A percentile compares a stretch with the other conserved stretches of the same genome.
These are phyloP conservation scores for Babyrousa celebensis DNA, from an alignment of 2,797 vertebrate species.

Conservation along the genomic window DNA sequence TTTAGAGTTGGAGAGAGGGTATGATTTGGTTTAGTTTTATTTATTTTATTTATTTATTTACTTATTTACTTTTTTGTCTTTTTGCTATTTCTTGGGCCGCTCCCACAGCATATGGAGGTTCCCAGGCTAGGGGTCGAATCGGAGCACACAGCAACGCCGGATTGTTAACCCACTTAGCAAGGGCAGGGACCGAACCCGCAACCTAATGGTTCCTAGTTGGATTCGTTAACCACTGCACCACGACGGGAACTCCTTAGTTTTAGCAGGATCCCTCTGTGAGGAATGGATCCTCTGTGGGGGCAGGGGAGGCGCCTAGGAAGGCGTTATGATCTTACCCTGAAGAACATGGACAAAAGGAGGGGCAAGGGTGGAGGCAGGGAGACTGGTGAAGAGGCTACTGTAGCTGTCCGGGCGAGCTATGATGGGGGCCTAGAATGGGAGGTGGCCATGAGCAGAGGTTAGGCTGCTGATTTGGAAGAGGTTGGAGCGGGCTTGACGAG, in stretches of 20 bases:
- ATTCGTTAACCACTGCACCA: too few species aligned
- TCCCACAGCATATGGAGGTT: too few species aligned
- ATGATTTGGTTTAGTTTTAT: not conserved
- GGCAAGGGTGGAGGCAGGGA: not conserved
- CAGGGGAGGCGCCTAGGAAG: not conserved
- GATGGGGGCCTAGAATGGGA: not conserved
- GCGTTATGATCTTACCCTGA: not conserved
- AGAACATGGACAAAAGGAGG: not conserved
- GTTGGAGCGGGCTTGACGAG: not conserved
- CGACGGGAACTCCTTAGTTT: too few species aligned
- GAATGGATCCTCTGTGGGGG: not conserved
- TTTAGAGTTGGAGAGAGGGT: not conserved
- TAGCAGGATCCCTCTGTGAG: not conserved
- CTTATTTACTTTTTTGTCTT: too few species aligned
- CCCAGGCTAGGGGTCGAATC: too few species aligned
- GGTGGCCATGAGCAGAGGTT: not conserved
- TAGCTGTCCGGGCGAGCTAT: accelerated
- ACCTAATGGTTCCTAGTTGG: too few species aligned
- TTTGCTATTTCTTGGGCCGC: too few species aligned
- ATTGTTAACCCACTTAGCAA: too few species aligned
- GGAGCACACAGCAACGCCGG: too few species aligned
- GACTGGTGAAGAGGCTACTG: not conserved
- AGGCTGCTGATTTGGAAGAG: not conserved
- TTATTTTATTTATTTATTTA: too few species aligned
- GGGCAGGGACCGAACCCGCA: too few species aligned